phyloP scores from a whole-genome alignment of 2,888 invertebrate genomes.

The Tuberolachnus salignus region DNA sequence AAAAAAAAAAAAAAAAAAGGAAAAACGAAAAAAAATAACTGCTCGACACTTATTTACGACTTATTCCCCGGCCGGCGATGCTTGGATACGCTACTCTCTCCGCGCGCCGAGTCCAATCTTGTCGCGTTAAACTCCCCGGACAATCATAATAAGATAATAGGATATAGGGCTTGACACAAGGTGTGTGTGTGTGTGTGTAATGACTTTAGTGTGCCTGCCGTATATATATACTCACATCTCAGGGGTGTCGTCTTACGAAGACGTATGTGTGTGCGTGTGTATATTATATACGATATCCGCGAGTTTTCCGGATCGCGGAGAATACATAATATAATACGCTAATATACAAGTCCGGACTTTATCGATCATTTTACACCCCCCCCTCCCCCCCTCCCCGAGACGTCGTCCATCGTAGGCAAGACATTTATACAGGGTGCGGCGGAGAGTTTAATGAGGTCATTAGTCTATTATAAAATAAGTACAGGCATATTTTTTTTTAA shows the following conservation, averaged over 20 bases:
- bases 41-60: constrained; percentile 56
- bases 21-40: constrained; percentile 11
- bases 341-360: background rate
- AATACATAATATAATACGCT: background rate
- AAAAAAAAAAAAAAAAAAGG: constrained; percentile 14
- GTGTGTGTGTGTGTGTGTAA: constrained; percentile 5
- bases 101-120: constrained; percentile 41
- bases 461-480: too few species aligned
- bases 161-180: constrained; percentile 18
- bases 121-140: constrained; percentile 59
- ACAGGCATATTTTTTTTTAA: too few species aligned
- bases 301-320: background rate
- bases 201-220: constrained; percentile 37
- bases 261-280: background rate
- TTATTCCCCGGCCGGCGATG: constrained; percentile 58
- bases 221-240: constrained; percentile 31
- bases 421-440: too few species aligned
- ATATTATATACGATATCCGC: constrained; percentile 1
- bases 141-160: constrained; percentile 60
- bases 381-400: too few species aligned
- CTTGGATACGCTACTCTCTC: constrained; percentile 10
- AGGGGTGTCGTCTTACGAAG: constrained; percentile 40
- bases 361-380: too few species aligned
- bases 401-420: too few species aligned
- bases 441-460: too few species aligned